phyloP scores from a whole-genome alignment of 1,140 invertebrate species.

The Anoplolepis gracilipes region DNA sequence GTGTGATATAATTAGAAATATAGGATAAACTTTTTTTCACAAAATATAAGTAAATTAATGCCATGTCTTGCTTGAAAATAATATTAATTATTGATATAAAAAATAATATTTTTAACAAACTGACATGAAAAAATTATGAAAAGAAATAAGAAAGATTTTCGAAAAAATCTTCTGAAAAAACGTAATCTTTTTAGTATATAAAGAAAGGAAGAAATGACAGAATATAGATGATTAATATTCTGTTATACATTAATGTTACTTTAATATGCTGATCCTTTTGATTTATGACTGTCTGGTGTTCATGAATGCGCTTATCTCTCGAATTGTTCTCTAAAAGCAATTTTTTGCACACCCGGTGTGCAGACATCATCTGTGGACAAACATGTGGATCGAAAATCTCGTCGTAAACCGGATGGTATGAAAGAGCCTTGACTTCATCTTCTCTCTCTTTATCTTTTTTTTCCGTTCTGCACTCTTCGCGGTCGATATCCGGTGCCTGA shows the following conservation, averaged over 20 bases:
- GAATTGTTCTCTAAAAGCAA: slow-evolving; percentile 1
- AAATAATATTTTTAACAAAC: not conserved
- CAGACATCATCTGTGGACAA: slow-evolving; percentile 50
- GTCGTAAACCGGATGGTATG: slow-evolving; percentile 53
- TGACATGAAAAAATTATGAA: not conserved
- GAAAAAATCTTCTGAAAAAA: not conserved
- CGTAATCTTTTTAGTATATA: not conserved
- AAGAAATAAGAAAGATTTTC: not conserved
- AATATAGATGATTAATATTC: not conserved
- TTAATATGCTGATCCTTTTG: not conserved
- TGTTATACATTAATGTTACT: not conserved
- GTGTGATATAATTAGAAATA: slow-evolving; percentile 26
- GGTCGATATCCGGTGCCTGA: slow-evolving; percentile 56
- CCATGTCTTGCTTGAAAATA: not conserved
- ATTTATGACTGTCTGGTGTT: not conserved
- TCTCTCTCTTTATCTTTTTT: slow-evolving; percentile 49
- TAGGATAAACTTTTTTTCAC: not conserved
- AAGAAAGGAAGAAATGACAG: not conserved
- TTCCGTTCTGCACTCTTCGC: slow-evolving; percentile 30
- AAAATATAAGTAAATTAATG: not conserved
- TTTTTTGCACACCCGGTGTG: slow-evolving; percentile 46
- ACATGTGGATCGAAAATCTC: slow-evolving; percentile 60
- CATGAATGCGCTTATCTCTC: not conserved
- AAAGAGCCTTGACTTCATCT: slow-evolving; percentile 49
- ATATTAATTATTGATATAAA: not conserved